A percentile compares a stretch with the other conserved stretches of the same genome.
Evolutionary conservation across 1,140 invertebrate genomes (phyloP).

Genomic region (Protaetia brevitarsis): DNA sequence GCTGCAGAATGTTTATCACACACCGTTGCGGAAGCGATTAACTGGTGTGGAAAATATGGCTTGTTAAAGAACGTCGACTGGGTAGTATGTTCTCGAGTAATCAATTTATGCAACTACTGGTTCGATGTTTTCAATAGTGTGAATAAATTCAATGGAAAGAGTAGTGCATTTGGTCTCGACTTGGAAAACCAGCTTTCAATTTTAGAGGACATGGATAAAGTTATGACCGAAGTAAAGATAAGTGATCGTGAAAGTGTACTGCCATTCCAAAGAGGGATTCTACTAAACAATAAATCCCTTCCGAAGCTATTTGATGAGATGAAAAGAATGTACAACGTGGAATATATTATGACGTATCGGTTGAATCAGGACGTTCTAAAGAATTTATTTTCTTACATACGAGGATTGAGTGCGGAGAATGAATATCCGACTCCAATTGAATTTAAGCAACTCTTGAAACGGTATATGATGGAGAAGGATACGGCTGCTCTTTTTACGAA

Average conservation of each 20-base stretch:
- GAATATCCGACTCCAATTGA: constrained; percentile 32
- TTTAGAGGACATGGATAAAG: neutral
- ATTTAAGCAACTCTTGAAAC: constrained; percentile 28
- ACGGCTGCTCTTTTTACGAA: constrained; percentile 25
- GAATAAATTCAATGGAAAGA: neutral
- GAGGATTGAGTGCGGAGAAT: constrained; percentile 34
- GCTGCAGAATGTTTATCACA: constrained; percentile 19
- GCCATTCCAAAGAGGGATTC: constrained; percentile 16
- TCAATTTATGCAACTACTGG: constrained; percentile 18
- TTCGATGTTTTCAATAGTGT: constrained; percentile 22
- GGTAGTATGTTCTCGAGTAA: neutral
- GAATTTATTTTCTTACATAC: constrained; percentile 33
- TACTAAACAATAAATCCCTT: constrained; percentile 27
- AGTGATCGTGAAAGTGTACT: constrained; percentile 12
- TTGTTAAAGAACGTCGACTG: neutral
- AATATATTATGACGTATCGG: constrained; percentile 28
- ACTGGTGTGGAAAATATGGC: constrained; percentile 18
- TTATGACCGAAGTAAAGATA: neutral
- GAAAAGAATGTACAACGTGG: constrained; percentile 22
- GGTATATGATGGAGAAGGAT: constrained; percentile 33
- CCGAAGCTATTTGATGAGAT: constrained; percentile 24
- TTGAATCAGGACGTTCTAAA: constrained; percentile 35
- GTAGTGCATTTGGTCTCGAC: constrained; percentile 19
- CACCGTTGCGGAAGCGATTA: constrained; percentile 6
- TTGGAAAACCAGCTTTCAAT: constrained; percentile 6